Base-by-base conservation (phyloP, 2,113 vertebrate genomes). In the Lophius piscatorius region DNA sequence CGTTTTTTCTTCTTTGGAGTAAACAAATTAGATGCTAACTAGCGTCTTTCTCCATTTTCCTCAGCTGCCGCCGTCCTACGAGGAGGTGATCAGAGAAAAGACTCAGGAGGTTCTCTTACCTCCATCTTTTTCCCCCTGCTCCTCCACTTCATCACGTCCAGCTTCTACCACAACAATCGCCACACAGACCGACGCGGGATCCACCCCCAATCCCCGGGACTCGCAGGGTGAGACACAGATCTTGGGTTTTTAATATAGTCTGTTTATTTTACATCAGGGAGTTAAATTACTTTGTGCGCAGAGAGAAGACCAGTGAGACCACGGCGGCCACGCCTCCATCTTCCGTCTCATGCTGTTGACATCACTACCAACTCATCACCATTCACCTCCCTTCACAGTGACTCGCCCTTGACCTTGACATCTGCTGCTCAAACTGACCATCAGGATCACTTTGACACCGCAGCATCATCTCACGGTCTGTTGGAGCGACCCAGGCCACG, bases 81-180 rank as follows among this genome's bases (percentile, higher is more conserved):
- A 98, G 67, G 95, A 98, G 88, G 97, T 98, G 83, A 98, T 98
- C 89, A 93, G 93, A 84, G 95, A 99, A 90, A 99, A 98, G 82
- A 95, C 91, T 33, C 95, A 94, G 86, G 96, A 97, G 69, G 90
- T 90, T 28, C 88, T 88, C 50, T 91, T 84, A 33, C 91, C 88
- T 48, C n/a, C n/a, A n/a, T 47, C 73, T 5, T 24, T 75, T 2
- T 59, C 72, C 12, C 18, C 70, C 1, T 35, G 34, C 1, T 56
- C 11, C 41, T 21, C 4, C 34, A 50, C 4, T 18, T 24, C 52
- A 0, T 22, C 51, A 4, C 89, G 77, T 72, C 87, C 76, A 1
- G 38, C 55, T 13, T 65, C 76, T 14, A 94, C 91, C 11, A 88
- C 85, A 65, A 96, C 94, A 75, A 96, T 93, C 77, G 92, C 96